Evolutionary conservation across 2,888 invertebrate species (phyloP).

Genomic region (Polietes domitor): DNA sequence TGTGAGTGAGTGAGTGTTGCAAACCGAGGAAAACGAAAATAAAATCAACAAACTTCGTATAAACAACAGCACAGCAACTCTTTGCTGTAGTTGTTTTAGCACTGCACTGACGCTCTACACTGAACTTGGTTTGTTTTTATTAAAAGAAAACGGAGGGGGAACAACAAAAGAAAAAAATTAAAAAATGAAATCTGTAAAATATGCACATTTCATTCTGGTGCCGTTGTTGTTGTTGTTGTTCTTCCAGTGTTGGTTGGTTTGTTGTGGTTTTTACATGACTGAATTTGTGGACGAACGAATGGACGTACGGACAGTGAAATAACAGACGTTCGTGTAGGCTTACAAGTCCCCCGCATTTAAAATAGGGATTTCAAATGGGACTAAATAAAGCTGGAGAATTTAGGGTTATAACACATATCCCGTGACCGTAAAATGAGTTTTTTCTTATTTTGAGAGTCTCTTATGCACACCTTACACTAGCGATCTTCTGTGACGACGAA

Average conservation of each 20-base stretch:
- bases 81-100: constrained; percentile 11
- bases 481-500: too few species aligned
- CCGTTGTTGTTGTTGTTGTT: background rate
- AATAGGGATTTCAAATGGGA: too few species aligned
- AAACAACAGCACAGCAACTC: constrained; percentile 37
- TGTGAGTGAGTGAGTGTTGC: background rate
- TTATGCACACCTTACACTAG: too few species aligned
- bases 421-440: too few species aligned
- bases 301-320: too few species aligned
- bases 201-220: constrained; percentile 53
- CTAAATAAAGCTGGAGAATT: too few species aligned
- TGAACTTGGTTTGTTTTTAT: constrained; percentile 43
- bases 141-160: constrained; percentile 27
- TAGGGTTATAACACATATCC: too few species aligned
- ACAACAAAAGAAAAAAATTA: constrained; percentile 11
- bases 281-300: too few species aligned
- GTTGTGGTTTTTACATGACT: too few species aligned
- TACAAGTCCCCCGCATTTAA: too few species aligned
- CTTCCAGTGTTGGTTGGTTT: constrained; percentile 1
- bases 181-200: constrained; percentile 58
- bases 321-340: too few species aligned
- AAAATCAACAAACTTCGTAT: constrained; percentile 1
- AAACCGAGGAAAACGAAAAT: constrained; percentile 25
- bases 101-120: constrained; percentile 19
- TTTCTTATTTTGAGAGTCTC: too few species aligned